Base-by-base conservation (phyloP, 2,113 vertebrate genomes). In the Chaetorhynchus papuensis region DNA sequence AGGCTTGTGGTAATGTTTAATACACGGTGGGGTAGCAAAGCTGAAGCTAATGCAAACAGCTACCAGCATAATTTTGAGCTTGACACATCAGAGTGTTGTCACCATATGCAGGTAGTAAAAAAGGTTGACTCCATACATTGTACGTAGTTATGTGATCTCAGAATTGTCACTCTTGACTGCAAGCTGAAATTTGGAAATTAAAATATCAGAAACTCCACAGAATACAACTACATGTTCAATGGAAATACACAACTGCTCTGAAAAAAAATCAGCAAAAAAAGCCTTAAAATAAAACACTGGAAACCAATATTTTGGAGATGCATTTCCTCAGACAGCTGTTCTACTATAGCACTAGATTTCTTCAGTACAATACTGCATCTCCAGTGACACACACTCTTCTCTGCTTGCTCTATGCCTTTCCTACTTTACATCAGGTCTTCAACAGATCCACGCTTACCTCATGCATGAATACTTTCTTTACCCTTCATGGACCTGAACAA, bases 11-110 rank as follows among this genome's bases (percentile, higher is more conserved):
- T 13, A 69, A 49, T 5, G 3, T 37, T 80, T 65, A 69, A 76
- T 44, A 69, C 3, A 27, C 10, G 2, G 13, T 28, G 9, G 16
- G 21, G 26, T 4, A 80, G 42, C 0, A 0, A 83, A 88, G 88
- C 26, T 47, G 86, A 72, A 76, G 28, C 41, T 49, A 91, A 42
- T 28, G 60, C 63, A 66, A 35, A 41, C 59, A 93, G 52, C 31
- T 71, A 78, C 17, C 5, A 13, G 41, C 10, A 47, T 6, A 22
- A 50, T 59, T 66, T 66, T 42, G 21, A 87, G 52, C 37, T 41
- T 75, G 56, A 47, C 8, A 64, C 10, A 23, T 44, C 26, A 52
- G 42, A 70, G 57, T 54, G 31, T 47, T 35, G 26, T 31, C 49
- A 74, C 16, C 19, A 56, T 13, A 75, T 1, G 2, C 30, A 64